A percentile compares a stretch with the other conserved stretches of the same genome.
Evolutionary conservation across 2,888 invertebrate genomes (phyloP).

Genomic region (Eulithis testata): DNA sequence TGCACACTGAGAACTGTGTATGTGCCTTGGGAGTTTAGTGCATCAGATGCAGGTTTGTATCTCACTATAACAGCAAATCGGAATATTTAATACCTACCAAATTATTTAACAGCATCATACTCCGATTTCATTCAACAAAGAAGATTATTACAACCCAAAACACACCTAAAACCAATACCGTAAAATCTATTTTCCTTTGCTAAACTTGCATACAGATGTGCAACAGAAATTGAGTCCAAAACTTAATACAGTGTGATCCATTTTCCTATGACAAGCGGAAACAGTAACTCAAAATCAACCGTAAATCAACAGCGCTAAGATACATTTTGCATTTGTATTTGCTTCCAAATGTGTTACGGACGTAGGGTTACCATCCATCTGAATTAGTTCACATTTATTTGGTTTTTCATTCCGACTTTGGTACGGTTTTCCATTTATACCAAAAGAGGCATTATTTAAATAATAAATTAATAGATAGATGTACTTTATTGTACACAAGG

Average conservation of each 20-base stretch:
- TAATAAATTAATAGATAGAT: too few relatives aligned
- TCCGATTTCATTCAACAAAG: conserved; percentile 21
- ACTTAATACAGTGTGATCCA: neutral
- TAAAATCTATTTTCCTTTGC: neutral
- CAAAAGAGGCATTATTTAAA: neutral
- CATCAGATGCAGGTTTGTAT: too few relatives aligned
- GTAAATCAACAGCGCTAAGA: conserved; percentile 16
- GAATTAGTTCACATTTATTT: neutral
- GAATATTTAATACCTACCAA: conserved; percentile 14
- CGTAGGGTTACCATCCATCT: neutral
- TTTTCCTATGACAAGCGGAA: neutral
- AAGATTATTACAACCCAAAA: conserved; percentile 1
- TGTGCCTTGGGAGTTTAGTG: too few relatives aligned
- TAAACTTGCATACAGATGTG: neutral
- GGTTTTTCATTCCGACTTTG: neutral
- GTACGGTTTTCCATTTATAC: neutral
- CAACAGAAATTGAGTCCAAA: neutral
- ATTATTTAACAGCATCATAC: conserved; percentile 19
- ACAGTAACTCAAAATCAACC: conserved; percentile 19
- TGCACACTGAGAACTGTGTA: too few relatives aligned
- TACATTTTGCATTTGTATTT: conserved; percentile 22
- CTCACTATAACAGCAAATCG: conserved; percentile 2
- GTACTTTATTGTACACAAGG: too few relatives aligned
- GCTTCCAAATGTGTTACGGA: conserved; percentile 10
- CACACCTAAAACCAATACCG: neutral